Evolutionary conservation across 2,797 vertebrate species (phyloP), one percentile per base, ranked within the genome.

Genomic region (Sebastes steindachneri): DNA sequence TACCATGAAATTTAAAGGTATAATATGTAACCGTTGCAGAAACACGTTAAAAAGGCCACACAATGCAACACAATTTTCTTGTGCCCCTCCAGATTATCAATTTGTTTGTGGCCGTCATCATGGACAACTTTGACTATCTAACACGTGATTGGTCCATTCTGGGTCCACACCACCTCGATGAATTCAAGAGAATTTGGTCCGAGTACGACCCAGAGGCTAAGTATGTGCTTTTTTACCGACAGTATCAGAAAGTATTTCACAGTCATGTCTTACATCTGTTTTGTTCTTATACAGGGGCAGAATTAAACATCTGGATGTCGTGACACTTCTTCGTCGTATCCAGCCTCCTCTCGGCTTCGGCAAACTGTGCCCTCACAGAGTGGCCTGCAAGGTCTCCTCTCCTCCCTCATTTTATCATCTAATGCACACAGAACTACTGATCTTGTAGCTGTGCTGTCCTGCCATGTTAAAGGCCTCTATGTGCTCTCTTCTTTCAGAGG

Each of bases 161-260:
- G 86, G 99, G 99, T 58, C 99, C 98, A 68, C 99, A 99, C 93
- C 99, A 99, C 85, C 94, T 99, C 67, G 99, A 99, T 67, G 99
- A 99, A 92, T 99, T 99, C 94, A 99, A 99, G 94, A 97, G 99
- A 86, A 99, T 99, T 92, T 99, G 99, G 99, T 99, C 98, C n/a
- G 99, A 99, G 91, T 99, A 99, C 1, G 99, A 99, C 89, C 98
- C 98, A 5, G 99, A 99, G 89, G 99, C 99, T 60, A 99, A 99
- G 99, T 99, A 96, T 93, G 98, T 94, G 63, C 64, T 73, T 73
- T 69, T 17, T 64, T 28, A n/a, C 17, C 14, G 8, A 2, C 9
- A 58, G 14, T 12, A 48, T 72, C 17, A 2, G 1, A 57, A 41
- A 31, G 48, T 23, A 23, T 60, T 63, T 19, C 4, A 37, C 12